Conservation (phyloP, 1,140 invertebrate genomes). For the Drosophila burlai region DNA sequence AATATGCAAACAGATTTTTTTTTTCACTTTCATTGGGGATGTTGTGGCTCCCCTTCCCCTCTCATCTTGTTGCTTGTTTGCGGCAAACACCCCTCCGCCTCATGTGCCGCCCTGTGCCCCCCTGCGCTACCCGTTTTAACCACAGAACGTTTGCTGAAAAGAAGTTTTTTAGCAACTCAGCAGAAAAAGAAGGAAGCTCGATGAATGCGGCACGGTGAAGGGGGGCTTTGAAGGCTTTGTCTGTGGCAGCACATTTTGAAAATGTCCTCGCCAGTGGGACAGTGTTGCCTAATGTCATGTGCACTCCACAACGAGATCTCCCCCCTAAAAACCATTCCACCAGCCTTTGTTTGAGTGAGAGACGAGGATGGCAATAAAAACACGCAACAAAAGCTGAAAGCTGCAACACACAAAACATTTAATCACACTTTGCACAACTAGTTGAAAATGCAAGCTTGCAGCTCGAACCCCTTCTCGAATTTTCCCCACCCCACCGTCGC, state of each 20-base stretch:
- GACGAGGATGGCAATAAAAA: constrained; percentile 68
- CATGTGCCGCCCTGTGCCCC: background rate
- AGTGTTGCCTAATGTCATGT: constrained; percentile 70
- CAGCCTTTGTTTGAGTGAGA: constrained; percentile 26
- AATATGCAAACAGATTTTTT: constrained; percentile 80
- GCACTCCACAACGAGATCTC: constrained; percentile 23
- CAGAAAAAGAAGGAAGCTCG: constrained; percentile 67
- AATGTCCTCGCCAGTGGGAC: constrained; percentile 60
- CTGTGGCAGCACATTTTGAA: constrained; percentile 71
- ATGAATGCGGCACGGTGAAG: constrained; percentile 30
- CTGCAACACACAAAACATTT: constrained; percentile 72
- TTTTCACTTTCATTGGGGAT: constrained; percentile 74
- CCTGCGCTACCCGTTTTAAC: constrained; percentile 26
- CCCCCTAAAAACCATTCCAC: constrained; percentile 6
- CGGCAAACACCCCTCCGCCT: constrained; percentile 57
- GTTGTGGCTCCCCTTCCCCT: constrained; percentile 30
- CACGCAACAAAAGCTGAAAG: constrained; percentile 79
- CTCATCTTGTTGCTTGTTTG: constrained; percentile 63
- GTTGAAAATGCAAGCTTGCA: constrained; percentile 65
- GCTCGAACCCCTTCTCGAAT: constrained; percentile 7
- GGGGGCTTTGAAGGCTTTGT: constrained; percentile 59
- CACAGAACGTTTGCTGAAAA: constrained; percentile 76
- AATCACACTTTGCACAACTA: constrained; percentile 78
- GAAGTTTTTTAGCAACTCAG: constrained; percentile 83
- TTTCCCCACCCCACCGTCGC: background rate